A percentile compares a stretch with the other conserved stretches of the same genome.
These are phyloP conservation scores for Operophtera brumata DNA, from an alignment of 2,888 invertebrate species.

Conservation along the genomic window DNA sequence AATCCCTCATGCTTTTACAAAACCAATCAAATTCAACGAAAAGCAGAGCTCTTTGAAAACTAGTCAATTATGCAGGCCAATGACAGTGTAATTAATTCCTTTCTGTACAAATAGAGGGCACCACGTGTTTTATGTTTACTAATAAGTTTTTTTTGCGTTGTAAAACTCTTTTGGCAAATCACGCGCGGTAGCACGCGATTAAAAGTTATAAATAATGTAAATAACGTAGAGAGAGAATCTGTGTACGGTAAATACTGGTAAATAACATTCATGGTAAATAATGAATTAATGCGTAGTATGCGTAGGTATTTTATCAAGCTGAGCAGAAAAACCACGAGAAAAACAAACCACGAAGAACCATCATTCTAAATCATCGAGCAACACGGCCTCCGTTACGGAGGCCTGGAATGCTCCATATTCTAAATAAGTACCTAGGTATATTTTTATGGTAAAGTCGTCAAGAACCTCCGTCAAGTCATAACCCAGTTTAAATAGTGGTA, in stretches of 20 bases:
- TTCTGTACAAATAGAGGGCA: slow-evolving; percentile 26
- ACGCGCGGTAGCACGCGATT: slow-evolving; percentile 2
- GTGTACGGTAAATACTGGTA: too few species aligned
- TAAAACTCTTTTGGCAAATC: slow-evolving; percentile 10
- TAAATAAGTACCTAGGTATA: too few species aligned
- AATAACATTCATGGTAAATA: too few species aligned
- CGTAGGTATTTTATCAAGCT: not conserved
- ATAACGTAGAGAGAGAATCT: too few species aligned
- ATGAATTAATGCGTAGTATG: not conserved
- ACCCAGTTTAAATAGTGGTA: too few species aligned
- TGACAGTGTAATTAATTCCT: slow-evolving; percentile 15
- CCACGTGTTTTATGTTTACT: slow-evolving; percentile 32
- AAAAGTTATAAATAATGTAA: not conserved
- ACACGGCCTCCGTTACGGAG: too few species aligned
- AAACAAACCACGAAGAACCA: not conserved
- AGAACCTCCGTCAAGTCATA: too few species aligned
- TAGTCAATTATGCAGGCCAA: slow-evolving; percentile 16
- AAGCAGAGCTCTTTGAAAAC: not conserved
- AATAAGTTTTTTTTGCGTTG: slow-evolving; percentile 23
- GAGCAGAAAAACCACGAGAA: not conserved
- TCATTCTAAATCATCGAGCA: not conserved
- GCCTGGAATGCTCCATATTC: too few species aligned
- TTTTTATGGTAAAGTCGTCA: too few species aligned
- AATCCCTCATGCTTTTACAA: not conserved
- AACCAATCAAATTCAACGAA: not conserved